These are phyloP conservation scores for Drosophila tani DNA, from an alignment of 1,140 invertebrate genomes.

Conservation along the genomic window DNA sequence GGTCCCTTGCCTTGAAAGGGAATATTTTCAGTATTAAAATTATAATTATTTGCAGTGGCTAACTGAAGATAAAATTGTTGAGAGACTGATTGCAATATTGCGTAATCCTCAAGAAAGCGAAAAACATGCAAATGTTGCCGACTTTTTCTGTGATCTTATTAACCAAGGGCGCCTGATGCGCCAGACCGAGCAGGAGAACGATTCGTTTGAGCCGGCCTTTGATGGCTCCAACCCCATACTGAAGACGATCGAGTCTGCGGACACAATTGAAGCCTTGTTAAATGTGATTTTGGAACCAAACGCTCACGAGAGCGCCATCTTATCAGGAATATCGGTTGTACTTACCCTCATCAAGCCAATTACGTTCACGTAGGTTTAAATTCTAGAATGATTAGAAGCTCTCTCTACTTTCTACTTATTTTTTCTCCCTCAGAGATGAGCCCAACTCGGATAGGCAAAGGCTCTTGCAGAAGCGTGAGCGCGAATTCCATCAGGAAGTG, in stretches of 20 bases:
- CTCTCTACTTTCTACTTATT: background rate
- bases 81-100: conserved; percentile 92
- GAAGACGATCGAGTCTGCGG: conserved; percentile 73
- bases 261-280: conserved; percentile 87
- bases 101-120: conserved; percentile 90
- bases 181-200: conserved; percentile 86
- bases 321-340: conserved; percentile 92
- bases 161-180: conserved; percentile 89
- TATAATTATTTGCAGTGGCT: conserved; percentile 91
- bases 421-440: conserved; percentile 68
- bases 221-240: conserved; percentile 81
- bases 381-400: background rate
- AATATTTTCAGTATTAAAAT: background rate
- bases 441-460: conserved; percentile 72
- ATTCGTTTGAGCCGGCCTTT: conserved; percentile 80
- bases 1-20: no score
- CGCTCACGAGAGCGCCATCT: conserved; percentile 90
- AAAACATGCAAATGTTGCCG: conserved; percentile 92
- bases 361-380: conserved; percentile 70
- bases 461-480: conserved; percentile 82
- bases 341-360: conserved; percentile 88
- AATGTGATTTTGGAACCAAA: conserved; percentile 90
- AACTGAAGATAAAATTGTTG: conserved; percentile 93
- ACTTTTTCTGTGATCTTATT: conserved; percentile 93
- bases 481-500: conserved; percentile 86